Evolutionary conservation across 2,113 vertebrate species (phyloP).

Genomic region (Ctenodactylus gundi): DNA sequence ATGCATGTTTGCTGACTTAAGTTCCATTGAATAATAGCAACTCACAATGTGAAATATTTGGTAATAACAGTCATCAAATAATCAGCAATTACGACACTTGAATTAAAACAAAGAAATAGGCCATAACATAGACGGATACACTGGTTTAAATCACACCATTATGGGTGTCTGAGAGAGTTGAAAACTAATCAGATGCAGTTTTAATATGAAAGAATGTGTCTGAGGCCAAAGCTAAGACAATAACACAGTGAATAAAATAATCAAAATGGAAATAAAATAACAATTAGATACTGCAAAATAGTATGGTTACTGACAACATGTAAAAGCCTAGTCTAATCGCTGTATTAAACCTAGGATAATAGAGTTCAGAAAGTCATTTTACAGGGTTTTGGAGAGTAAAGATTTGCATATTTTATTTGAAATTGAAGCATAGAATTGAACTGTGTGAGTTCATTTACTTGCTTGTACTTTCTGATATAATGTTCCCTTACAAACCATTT

Average conservation of each 20-base stretch:
- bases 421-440: conserved; percentile 50
- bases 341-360: conserved; percentile 34
- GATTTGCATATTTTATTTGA: conserved; percentile 55
- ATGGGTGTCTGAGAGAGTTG: conserved; percentile 12
- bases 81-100: background rate
- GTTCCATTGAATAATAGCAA: background rate
- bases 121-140: background rate
- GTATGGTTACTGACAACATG: background rate
- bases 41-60: background rate
- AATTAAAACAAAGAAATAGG: background rate
- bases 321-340: background rate
- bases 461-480: conserved; percentile 27
- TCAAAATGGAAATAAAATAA: conserved; percentile 58
- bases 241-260: conserved; percentile 35
- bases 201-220: conserved; percentile 26
- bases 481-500: conserved; percentile 38
- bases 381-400: background rate
- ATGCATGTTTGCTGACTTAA: background rate
- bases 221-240: conserved; percentile 38
- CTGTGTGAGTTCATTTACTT: conserved; percentile 43
- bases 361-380: conserved; percentile 53
- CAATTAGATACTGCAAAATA: conserved; percentile 42
- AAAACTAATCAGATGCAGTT: conserved; percentile 31
- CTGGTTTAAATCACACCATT: background rate
- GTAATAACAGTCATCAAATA: background rate